A percentile compares a stretch with the other conserved stretches of the same genome.
phyloP scores from a whole-genome alignment of 2,888 invertebrate genomes.

The Nymphalis urticae region DNA sequence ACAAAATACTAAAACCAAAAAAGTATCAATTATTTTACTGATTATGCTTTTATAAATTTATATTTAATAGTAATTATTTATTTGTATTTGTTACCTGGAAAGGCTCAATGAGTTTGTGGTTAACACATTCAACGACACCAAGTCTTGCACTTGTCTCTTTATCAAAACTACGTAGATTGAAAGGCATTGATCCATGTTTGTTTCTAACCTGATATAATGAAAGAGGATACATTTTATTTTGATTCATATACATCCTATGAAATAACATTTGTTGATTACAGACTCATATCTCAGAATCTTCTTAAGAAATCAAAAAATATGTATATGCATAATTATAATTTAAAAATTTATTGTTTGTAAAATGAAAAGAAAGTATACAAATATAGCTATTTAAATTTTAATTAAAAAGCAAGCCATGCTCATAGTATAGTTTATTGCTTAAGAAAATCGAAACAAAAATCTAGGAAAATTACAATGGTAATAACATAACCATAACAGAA shows the following conservation, averaged over 20 bases:
- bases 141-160: slow-evolving; percentile 99
- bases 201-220: slow-evolving; percentile 83
- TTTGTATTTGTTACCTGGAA: slow-evolving; percentile 88
- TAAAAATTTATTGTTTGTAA: too few relatives aligned
- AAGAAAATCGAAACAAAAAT: too few relatives aligned
- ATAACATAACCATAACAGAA: neutral
- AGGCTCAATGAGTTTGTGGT: slow-evolving; percentile 98
- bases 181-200: slow-evolving; percentile 98
- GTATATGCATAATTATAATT: too few relatives aligned
- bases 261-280: neutral
- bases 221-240: slow-evolving; percentile 12
- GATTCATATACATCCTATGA: neutral
- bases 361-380: too few relatives aligned
- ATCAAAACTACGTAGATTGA: slow-evolving; percentile 96
- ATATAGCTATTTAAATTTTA: too few relatives aligned
- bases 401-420: too few relatives aligned
- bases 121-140: slow-evolving; percentile 98
- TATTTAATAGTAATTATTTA: neutral
- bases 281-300: too few relatives aligned
- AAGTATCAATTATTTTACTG: neutral
- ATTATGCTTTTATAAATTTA: neutral
- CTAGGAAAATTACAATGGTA: neutral
- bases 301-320: too few relatives aligned
- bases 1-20: neutral
- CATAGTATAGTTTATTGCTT: too few relatives aligned